These are phyloP conservation scores for Tribolium castaneum DNA, from an alignment of 1,140 invertebrate species.

Conservation along the genomic window DNA sequence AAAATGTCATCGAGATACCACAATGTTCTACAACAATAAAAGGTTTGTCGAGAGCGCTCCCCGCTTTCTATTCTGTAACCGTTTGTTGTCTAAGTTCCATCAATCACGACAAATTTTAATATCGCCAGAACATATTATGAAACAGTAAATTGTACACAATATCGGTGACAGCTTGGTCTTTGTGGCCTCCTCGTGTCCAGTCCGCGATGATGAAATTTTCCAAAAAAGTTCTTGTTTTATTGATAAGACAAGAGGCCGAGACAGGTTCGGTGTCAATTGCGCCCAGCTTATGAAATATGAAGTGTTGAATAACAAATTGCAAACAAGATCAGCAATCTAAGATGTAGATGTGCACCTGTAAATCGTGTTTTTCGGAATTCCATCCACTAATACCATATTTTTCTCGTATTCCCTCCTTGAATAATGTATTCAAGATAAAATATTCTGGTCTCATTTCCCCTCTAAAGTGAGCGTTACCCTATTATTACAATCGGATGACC, in stretches of 20 bases:
- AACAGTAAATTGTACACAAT: constrained; percentile 59
- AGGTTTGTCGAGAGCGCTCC: constrained; percentile 47
- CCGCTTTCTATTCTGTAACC: constrained; percentile 52
- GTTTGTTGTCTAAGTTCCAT: constrained; percentile 60
- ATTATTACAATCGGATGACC: constrained; percentile 57
- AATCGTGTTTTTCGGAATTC: constrained; percentile 28
- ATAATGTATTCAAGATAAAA: constrained; percentile 57
- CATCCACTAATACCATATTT: constrained; percentile 52
- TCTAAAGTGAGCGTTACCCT: constrained; percentile 49
- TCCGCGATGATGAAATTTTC: constrained; percentile 9
- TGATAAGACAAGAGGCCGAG: neutral
- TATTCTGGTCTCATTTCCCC: constrained; percentile 57
- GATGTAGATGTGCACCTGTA: constrained; percentile 57
- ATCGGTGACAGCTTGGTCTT: constrained; percentile 54
- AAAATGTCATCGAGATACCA: constrained; percentile 53
- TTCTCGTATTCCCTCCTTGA: constrained; percentile 46
- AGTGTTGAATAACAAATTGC: constrained; percentile 33
- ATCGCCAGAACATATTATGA: constrained; percentile 60
- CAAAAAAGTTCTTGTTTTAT: neutral
- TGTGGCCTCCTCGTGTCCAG: constrained; percentile 34
- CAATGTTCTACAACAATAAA: constrained; percentile 55
- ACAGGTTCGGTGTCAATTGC: neutral
- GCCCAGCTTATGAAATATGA: neutral
- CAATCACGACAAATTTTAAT: constrained; percentile 63
- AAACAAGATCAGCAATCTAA: constrained; percentile 51